Evolutionary conservation across 2,797 vertebrate genomes (phyloP).

Genomic region (Carduelis carduelis): DNA sequence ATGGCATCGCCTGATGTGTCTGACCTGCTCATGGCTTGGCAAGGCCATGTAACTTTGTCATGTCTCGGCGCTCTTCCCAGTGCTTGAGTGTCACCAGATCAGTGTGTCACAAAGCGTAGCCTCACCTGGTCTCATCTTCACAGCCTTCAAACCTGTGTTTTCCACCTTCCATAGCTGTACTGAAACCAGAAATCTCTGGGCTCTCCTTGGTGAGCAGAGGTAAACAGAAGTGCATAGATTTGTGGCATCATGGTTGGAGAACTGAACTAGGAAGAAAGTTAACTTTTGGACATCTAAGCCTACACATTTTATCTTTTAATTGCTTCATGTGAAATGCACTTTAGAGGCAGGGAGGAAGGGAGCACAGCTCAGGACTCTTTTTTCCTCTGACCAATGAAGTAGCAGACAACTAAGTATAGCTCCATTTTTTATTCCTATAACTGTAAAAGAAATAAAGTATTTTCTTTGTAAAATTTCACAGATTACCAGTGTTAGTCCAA

Average conservation of each 20-base stretch:
- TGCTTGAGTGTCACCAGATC: neutral
- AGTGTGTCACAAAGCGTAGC: neutral
- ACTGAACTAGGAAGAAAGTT: neutral
- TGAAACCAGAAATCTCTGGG: neutral
- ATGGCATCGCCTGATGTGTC: neutral
- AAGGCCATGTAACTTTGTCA: neutral
- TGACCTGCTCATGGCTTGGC: neutral
- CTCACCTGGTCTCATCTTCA: neutral
- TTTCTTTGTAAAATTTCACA: neutral
- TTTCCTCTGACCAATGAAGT: neutral
- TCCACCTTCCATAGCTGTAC: neutral
- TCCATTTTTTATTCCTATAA: neutral
- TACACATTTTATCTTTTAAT: neutral
- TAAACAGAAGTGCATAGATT: neutral
- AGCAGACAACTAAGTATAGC: neutral
- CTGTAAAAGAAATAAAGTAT: neutral
- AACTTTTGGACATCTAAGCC: neutral
- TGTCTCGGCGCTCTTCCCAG: neutral
- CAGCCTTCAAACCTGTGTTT: neutral
- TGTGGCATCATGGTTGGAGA: neutral
- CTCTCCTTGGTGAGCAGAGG: neutral
- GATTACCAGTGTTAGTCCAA: neutral
- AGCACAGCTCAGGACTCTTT: neutral
- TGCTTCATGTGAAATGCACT: neutral
- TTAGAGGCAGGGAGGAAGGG: neutral